These are phyloP conservation scores for Sorex maritimensis DNA, from an alignment of 2,797 vertebrate genomes.

Conservation along the genomic window DNA sequence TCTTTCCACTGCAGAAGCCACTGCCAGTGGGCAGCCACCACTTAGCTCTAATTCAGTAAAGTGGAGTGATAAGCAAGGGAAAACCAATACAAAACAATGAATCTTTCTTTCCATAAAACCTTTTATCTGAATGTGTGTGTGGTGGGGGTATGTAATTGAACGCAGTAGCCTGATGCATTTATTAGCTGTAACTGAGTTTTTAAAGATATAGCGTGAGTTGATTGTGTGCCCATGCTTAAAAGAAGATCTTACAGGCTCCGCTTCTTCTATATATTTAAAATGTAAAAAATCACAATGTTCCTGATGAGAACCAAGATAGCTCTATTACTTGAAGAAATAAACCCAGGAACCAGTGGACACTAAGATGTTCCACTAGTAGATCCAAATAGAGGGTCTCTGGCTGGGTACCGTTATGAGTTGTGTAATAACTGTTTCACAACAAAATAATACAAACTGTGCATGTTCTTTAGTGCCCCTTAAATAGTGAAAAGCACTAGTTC, in stretches of 20 bases:
- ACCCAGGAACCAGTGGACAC: not conserved
- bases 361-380: not conserved
- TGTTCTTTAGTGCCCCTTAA: not conserved
- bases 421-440: not conserved
- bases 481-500: no score
- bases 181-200: conserved; percentile 87
- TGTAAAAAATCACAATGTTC: conserved; percentile 77
- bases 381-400: not conserved
- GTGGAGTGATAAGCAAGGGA: conserved; percentile 86
- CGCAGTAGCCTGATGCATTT: conserved; percentile 77
- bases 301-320: not conserved
- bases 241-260: conserved; percentile 77
- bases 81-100: conserved; percentile 83
- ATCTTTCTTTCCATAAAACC: conserved; percentile 83
- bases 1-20: conserved; percentile 75
- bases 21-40: conserved; percentile 75
- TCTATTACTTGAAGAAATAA: not conserved
- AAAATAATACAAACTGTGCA: conserved; percentile 8
- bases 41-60: conserved; percentile 79
- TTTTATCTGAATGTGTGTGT: conserved; percentile 88
- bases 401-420: not conserved
- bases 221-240: conserved; percentile 84
- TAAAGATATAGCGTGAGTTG: conserved; percentile 80
- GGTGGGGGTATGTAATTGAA: conserved; percentile 85
- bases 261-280: conserved; percentile 77